Percentiles rank a stretch among this genome's conserved stretches.
These are phyloP conservation scores for Misgurnus mizolepis DNA, from an alignment of 2,113 vertebrate species.

Conservation along the genomic window DNA sequence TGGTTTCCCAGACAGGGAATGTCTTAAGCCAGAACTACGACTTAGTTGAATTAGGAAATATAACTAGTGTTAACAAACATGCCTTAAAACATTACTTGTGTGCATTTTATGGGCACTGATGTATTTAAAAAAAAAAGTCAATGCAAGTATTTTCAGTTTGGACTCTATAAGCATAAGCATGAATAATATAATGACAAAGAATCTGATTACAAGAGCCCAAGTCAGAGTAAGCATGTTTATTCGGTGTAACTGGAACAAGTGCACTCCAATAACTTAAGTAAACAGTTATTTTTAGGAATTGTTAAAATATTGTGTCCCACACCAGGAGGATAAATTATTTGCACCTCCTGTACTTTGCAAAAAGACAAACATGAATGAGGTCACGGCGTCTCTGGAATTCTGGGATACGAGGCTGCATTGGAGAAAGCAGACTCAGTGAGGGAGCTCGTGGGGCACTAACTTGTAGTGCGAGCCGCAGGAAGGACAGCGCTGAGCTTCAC, in stretches of 20 bases:
- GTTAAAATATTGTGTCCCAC: slow-evolving; percentile 53
- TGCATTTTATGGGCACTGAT: too few species aligned
- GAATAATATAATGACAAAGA: background rate
- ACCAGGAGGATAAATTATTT: slow-evolving; percentile 41
- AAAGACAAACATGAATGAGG: slow-evolving; percentile 17
- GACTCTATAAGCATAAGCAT: too few species aligned
- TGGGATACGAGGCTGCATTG: slow-evolving; percentile 1
- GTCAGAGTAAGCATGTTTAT: slow-evolving; percentile 46
- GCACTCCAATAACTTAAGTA: slow-evolving; percentile 50
- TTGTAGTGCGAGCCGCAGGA: slow-evolving; percentile 86
- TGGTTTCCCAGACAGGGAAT: too few species aligned
- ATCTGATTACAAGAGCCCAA: background rate
- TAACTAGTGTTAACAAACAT: too few species aligned
- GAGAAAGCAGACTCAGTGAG: slow-evolving; percentile 60
- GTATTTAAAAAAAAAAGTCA: too few species aligned
- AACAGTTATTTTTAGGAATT: slow-evolving; percentile 59
- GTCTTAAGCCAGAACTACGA: too few species aligned
- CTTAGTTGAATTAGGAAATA: too few species aligned
- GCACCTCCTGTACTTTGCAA: background rate
- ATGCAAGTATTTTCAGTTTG: too few species aligned
- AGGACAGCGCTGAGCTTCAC: slow-evolving; percentile 84
- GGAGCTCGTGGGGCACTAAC: slow-evolving; percentile 78
- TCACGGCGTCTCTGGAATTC: slow-evolving; percentile 41
- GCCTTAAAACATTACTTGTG: too few species aligned
- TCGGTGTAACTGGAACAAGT: slow-evolving; percentile 51